phyloP scores from a whole-genome alignment of 2,113 vertebrate species.

The Chloropsis cyanopogon region DNA sequence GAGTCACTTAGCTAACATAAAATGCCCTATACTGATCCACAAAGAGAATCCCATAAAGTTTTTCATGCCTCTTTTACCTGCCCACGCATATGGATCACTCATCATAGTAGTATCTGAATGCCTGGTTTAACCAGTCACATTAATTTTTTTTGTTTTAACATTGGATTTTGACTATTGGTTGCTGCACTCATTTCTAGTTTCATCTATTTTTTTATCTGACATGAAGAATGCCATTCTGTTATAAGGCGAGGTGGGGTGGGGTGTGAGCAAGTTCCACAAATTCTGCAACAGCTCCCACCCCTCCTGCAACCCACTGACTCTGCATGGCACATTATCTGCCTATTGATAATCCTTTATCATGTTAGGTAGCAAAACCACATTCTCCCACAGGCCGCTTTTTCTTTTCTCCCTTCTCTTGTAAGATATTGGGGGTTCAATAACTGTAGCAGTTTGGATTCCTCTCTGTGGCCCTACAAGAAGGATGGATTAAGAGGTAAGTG shows the following conservation, averaged over 20 bases:
- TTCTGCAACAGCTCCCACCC: conserved; percentile 60
- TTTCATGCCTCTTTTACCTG: not conserved
- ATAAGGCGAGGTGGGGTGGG: not conserved
- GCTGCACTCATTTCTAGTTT: not conserved
- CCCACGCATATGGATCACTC: not conserved
- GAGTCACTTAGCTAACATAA: conserved; percentile 31
- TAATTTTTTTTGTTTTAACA: not conserved
- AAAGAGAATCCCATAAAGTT: conserved; percentile 24
- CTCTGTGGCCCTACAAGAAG: not conserved
- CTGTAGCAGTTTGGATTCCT: not conserved
- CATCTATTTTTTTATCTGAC: not conserved
- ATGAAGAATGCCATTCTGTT: conserved; percentile 21
- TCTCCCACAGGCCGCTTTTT: not conserved
- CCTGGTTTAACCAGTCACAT: not conserved
- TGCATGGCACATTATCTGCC: not conserved
- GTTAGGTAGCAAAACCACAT: not conserved
- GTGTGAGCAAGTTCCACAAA: conserved; percentile 14
- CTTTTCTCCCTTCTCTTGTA: not conserved
- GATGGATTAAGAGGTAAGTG: not conserved
- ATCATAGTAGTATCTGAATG: not conserved
- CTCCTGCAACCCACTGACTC: conserved; percentile 53
- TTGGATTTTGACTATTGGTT: not conserved
- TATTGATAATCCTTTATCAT: not conserved
- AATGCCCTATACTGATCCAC: not conserved
- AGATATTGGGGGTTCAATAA: not conserved